Conservation (phyloP, 2,797 vertebrate species). For the Rhinella marina region DNA sequence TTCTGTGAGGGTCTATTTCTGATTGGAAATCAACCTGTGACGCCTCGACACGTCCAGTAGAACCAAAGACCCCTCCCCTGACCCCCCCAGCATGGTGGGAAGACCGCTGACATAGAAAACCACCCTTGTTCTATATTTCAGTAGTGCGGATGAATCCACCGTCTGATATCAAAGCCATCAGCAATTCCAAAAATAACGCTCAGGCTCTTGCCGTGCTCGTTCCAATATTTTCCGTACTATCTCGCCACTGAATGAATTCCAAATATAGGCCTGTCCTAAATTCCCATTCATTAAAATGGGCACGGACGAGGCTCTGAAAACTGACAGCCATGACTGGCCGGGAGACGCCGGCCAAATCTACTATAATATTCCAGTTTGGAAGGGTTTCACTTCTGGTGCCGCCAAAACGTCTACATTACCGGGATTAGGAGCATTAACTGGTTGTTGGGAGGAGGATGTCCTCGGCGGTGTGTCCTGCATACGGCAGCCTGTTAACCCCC, state of each 20-base stretch:
- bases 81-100: not conserved
- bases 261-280: constrained; percentile 58
- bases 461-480: not conserved
- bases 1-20: not conserved
- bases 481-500: constrained; percentile 34
- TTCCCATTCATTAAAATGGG: constrained; percentile 61
- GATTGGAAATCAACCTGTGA: not conserved
- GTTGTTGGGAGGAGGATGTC: constrained; percentile 47
- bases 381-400: constrained; percentile 38
- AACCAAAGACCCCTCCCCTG: not conserved
- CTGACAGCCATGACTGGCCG: constrained; percentile 53
- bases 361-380: constrained; percentile 59
- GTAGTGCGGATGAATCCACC: not conserved
- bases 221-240: constrained; percentile 53
- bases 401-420: constrained; percentile 61
- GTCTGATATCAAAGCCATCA: constrained; percentile 30
- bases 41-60: not conserved
- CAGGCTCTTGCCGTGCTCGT: constrained; percentile 13
- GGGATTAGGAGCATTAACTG: constrained; percentile 58
- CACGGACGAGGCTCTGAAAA: constrained; percentile 31
- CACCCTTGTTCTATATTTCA: constrained; percentile 1
- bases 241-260: constrained; percentile 42
- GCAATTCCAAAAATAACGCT: constrained; percentile 45
- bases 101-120: not conserved
- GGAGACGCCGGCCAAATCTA: constrained; percentile 42